Percentiles rank a stretch among this genome's conserved stretches.
Conservation (phyloP, 2,797 vertebrate species). For the Falco peregrinus region DNA sequence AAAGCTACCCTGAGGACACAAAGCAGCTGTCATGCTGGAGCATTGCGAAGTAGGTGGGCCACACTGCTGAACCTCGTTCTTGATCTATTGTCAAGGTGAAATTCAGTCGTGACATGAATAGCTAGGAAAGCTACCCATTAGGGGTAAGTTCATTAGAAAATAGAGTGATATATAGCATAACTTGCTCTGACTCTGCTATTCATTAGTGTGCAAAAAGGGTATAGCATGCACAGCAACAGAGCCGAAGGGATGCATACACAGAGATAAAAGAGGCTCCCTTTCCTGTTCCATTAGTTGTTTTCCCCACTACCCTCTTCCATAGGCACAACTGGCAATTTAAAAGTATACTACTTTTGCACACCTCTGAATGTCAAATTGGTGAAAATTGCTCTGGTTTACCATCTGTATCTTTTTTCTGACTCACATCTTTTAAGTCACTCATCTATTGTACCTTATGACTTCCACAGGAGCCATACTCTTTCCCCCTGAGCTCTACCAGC, state of each 20-base stretch:
- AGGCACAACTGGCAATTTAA: background rate
- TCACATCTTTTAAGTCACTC: background rate
- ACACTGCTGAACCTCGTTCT: conserved; percentile 9
- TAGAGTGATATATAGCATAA: conserved; percentile 1
- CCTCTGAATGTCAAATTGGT: background rate
- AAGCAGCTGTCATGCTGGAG: conserved; percentile 15
- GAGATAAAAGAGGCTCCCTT: conserved; percentile 4
- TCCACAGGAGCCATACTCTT: background rate
- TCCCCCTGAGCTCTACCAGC: background rate
- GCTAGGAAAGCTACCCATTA: conserved; percentile 11
- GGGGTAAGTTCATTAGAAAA: conserved; percentile 31
- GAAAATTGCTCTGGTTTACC: background rate
- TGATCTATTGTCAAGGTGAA: conserved; percentile 61
- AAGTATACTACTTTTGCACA: background rate
- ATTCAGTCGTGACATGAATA: conserved; percentile 24
- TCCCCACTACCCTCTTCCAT: background rate
- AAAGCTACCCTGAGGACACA: conserved; percentile 42
- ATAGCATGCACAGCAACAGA: background rate
- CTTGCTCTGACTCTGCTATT: conserved; percentile 15
- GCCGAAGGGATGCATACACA: background rate
- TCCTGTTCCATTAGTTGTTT: background rate
- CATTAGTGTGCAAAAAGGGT: conserved; percentile 26
- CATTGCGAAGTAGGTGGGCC: conserved; percentile 23
- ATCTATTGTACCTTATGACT: background rate
- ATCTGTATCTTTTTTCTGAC: background rate